These are phyloP conservation scores for Ctenopoma kingsleyae DNA, from an alignment of 2,797 vertebrate species.

Conservation along the genomic window DNA sequence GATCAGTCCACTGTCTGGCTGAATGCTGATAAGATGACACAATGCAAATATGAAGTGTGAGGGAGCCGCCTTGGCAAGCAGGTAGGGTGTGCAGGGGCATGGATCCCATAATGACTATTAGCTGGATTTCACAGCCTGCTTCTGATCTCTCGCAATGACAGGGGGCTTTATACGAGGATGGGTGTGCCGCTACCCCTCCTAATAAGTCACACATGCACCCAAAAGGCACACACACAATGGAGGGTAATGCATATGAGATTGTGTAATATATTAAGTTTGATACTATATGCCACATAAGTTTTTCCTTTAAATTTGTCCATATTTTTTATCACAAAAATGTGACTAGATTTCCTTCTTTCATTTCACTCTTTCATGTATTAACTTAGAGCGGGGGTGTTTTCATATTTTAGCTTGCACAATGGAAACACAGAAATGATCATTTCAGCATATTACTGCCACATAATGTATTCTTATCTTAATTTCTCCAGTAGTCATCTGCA, in stretches of 20 bases:
- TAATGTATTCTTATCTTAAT: constrained; percentile 69
- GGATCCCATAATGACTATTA: constrained; percentile 86
- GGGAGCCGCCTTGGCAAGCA: constrained; percentile 75
- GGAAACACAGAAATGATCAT: constrained; percentile 44
- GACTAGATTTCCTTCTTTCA: constrained; percentile 32
- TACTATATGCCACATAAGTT: constrained; percentile 25
- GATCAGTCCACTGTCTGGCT: constrained; percentile 72
- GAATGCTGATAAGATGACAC: constrained; percentile 83
- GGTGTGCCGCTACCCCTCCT: constrained; percentile 70
- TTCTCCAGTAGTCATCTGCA: constrained; percentile 52
- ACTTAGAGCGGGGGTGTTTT: constrained; percentile 32
- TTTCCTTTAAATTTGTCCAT: constrained; percentile 11
- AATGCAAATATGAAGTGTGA: constrained; percentile 78
- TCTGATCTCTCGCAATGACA: constrained; percentile 84
- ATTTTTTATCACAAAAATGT: constrained; percentile 19
- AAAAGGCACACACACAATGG: constrained; percentile 32
- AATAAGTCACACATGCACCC: constrained; percentile 46
- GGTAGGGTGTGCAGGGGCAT: constrained; percentile 67
- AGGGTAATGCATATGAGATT: constrained; percentile 21
- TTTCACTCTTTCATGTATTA: constrained; percentile 15
- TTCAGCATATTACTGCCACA: constrained; percentile 63
- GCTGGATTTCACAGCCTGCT: constrained; percentile 85
- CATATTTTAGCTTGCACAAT: constrained; percentile 50
- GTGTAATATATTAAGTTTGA: constrained; percentile 28
- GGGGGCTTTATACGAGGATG: constrained; percentile 74